These are phyloP conservation scores for Naso thynnoides DNA, from an alignment of 2,797 vertebrate genomes.

Conservation along the genomic window DNA sequence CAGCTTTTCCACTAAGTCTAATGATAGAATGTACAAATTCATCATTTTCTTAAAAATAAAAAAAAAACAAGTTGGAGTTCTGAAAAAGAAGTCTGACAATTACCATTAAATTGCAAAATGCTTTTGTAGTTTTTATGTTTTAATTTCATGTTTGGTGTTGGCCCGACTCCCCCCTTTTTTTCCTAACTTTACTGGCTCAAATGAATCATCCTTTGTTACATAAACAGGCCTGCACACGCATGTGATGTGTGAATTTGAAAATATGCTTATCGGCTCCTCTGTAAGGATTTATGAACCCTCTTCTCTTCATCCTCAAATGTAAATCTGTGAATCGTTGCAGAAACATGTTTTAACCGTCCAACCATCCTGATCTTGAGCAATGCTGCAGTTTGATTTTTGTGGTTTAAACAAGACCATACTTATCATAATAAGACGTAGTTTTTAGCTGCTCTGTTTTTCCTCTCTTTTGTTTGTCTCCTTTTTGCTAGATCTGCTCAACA, in stretches of 20 bases:
- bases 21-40: neutral
- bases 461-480: neutral
- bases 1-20: neutral
- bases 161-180: neutral
- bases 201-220: constrained; percentile 7
- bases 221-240: constrained; percentile 19
- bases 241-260: neutral
- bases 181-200: neutral
- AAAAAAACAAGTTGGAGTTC: neutral
- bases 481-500: neutral
- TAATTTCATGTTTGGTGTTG: neutral
- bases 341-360: neutral
- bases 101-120: neutral
- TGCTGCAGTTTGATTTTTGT: neutral
- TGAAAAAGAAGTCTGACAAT: neutral
- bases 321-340: constrained; percentile 5
- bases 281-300: neutral
- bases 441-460: neutral
- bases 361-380: neutral
- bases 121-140: neutral
- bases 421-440: too few relatives aligned
- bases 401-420: neutral
- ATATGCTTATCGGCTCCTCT: constrained; percentile 10
- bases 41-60: neutral
- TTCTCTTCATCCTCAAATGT: neutral